A percentile compares a stretch with the other conserved stretches of the same genome.
phyloP scores from a whole-genome alignment of 2,888 invertebrate species.

The Patella depressa region DNA sequence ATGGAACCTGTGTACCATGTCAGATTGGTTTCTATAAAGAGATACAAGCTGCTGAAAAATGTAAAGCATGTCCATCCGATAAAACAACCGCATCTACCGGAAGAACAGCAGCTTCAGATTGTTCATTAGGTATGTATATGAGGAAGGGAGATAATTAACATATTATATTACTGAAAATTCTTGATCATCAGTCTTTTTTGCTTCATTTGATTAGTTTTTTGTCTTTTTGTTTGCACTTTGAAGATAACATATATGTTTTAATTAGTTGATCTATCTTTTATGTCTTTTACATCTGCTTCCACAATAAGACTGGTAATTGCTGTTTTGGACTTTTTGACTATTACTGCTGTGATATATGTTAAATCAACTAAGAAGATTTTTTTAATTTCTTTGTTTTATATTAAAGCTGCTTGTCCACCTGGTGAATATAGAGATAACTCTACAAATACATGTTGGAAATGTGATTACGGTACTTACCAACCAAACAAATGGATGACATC shows the following conservation, averaged over 20 bases:
- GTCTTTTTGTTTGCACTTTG: too few species aligned
- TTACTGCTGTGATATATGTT: not conserved
- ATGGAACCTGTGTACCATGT: slow-evolving; percentile 29
- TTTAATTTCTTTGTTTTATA: slow-evolving; percentile 2
- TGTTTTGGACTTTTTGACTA: too few species aligned
- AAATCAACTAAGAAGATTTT: not conserved
- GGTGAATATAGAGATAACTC: slow-evolving; percentile 19
- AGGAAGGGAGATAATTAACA: not conserved
- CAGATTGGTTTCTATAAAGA: slow-evolving; percentile 36
- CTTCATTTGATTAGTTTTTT: too few species aligned
- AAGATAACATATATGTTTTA: too few species aligned
- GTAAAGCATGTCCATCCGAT: slow-evolving; percentile 32
- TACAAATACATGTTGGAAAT: slow-evolving; percentile 23
- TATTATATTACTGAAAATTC: not conserved
- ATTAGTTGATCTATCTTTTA: too few species aligned
- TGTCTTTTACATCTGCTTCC: too few species aligned
- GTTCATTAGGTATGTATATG: slow-evolving; percentile 30
- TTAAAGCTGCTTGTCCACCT: slow-evolving; percentile 33
- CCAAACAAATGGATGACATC: slow-evolving; percentile 25
- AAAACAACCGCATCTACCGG: slow-evolving; percentile 30
- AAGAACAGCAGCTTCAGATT: slow-evolving; percentile 22
- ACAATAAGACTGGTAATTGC: too few species aligned
- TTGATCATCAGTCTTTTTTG: not conserved
- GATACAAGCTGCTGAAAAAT: slow-evolving; percentile 28
- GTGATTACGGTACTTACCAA: slow-evolving; percentile 33